These are phyloP conservation scores for Ranitomeya imitator DNA, from an alignment of 2,113 vertebrate species.

Conservation along the genomic window DNA sequence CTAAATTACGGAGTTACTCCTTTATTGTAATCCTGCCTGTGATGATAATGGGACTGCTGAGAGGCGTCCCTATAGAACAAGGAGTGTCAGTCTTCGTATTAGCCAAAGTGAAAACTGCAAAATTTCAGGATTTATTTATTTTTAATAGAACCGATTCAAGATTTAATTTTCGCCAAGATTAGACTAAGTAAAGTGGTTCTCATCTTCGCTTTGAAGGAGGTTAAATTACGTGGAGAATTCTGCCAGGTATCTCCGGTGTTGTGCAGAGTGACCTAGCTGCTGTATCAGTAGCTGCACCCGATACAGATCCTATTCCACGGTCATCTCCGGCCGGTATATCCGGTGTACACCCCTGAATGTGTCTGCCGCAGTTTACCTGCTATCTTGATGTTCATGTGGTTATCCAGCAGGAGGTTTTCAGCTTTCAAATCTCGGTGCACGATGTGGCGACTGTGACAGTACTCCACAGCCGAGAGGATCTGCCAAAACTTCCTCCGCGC, in stretches of 20 bases:
- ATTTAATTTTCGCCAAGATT: too few relatives aligned
- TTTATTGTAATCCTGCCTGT: too few relatives aligned
- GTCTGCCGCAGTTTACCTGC: slow-evolving; percentile 78
- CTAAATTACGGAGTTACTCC: too few relatives aligned
- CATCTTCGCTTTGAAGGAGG: neutral
- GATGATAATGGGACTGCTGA: neutral
- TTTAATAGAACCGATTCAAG: too few relatives aligned
- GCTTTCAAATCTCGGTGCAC: slow-evolving; percentile 97
- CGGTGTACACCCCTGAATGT: neutral
- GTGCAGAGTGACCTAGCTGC: neutral
- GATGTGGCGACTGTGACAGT: slow-evolving; percentile 91
- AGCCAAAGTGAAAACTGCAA: too few relatives aligned
- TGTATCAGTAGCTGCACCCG: neutral
- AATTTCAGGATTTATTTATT: too few relatives aligned
- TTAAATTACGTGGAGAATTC: neutral
- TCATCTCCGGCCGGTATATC: neutral
- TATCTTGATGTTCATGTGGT: slow-evolving; percentile 98
- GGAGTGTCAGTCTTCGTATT: too few relatives aligned
- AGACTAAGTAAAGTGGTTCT: neutral
- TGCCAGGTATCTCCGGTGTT: neutral
- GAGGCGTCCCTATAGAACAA: neutral
- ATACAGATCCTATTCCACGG: too few relatives aligned
- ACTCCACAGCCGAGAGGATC: slow-evolving; percentile 94
- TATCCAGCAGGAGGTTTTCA: slow-evolving; percentile 93
- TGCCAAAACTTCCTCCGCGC: slow-evolving; percentile 98